Conservation (phyloP, 92 coral and sea anemone genomes). For the Heliopora coerulea region DNA sequence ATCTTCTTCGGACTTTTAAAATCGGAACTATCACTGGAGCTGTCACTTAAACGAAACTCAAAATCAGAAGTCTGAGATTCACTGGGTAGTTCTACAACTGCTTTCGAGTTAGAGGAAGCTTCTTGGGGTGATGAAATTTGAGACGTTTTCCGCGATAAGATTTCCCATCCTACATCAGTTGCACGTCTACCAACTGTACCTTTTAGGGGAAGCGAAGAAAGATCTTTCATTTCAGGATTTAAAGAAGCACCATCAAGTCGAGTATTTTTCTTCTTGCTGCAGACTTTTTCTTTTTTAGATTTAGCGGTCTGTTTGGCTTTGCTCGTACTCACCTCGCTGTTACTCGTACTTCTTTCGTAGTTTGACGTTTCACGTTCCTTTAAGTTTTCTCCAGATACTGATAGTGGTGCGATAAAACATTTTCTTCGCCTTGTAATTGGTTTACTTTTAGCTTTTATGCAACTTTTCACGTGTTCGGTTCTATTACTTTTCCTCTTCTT, state of each 20-base stretch:
- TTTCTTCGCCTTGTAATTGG: conserved; percentile 12
- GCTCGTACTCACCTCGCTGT: not conserved
- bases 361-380: conserved; percentile 1
- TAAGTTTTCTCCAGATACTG: not conserved
- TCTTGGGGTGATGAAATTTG: too few relatives aligned
- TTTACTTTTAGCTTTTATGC: not conserved
- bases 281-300: not conserved
- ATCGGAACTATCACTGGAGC: conserved; percentile 21
- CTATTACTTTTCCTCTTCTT: conserved; percentile 22
- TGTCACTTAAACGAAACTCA: conserved; percentile 36
- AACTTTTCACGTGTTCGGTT: not conserved
- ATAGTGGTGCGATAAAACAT: not conserved
- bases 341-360: not conserved
- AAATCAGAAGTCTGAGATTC: conserved; percentile 34
- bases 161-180: not conserved
- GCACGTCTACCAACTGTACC: not conserved
- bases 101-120: not conserved
- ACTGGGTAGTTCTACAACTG: conserved; percentile 11
- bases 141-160: not conserved
- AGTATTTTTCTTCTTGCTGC: not conserved
- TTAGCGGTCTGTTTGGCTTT: not conserved
- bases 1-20: conserved; percentile 2
- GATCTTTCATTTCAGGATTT: not conserved
- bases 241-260: not conserved
- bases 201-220: not conserved